Evolutionary conservation across 2,888 invertebrate species (phyloP).

Genomic region (Aelia acuminata): DNA sequence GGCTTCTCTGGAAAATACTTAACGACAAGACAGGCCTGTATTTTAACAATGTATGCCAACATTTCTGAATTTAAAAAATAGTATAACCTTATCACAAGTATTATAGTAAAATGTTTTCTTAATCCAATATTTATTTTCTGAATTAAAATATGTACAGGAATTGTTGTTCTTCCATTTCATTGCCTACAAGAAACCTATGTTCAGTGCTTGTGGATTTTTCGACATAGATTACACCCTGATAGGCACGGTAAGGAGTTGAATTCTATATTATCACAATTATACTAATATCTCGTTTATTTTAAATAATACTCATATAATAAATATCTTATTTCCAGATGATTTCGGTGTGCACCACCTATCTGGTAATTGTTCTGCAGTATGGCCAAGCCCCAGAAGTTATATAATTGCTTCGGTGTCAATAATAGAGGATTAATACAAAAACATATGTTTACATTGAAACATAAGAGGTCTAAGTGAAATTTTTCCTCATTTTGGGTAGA

Average conservation of each 20-base stretch:
- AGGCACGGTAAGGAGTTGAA: not conserved
- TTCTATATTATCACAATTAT: not conserved
- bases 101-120: not conserved
- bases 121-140: not conserved
- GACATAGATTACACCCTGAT: not conserved
- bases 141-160: not conserved
- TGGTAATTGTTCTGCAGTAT: not conserved
- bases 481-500: too few relatives aligned
- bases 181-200: not conserved
- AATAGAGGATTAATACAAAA: too few relatives aligned
- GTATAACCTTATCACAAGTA: not conserved
- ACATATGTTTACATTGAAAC: too few relatives aligned
- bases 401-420: not conserved
- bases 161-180: slow-evolving; percentile 13
- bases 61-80: too few relatives aligned
- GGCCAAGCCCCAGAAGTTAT: not conserved
- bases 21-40: slow-evolving; percentile 6
- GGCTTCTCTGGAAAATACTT: not conserved
- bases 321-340: not conserved
- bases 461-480: too few relatives aligned
- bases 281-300: not conserved
- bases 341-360: not conserved
- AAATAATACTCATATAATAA: not conserved
- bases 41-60: not conserved
- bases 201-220: slow-evolving; percentile 18